Percentiles rank a stretch among this genome's conserved stretches.
These are phyloP conservation scores for Eulemur macaco DNA, from an alignment of 2,113 vertebrate genomes.

Conservation along the genomic window DNA sequence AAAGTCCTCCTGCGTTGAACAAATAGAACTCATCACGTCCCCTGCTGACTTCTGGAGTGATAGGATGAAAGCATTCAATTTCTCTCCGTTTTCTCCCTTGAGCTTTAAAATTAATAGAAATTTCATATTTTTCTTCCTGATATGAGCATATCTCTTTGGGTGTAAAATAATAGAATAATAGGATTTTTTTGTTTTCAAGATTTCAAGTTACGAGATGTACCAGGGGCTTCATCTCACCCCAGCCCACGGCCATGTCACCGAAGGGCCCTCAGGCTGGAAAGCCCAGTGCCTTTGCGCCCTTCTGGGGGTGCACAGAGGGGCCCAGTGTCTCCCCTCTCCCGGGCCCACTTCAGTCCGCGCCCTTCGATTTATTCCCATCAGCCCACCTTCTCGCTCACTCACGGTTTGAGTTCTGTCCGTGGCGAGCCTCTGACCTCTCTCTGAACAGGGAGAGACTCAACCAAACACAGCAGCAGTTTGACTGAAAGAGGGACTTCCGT, in stretches of 20 bases:
- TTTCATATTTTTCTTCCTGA: background rate
- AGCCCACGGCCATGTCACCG: background rate
- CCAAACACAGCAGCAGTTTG: background rate
- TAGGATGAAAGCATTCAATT: background rate
- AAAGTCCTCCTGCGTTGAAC: background rate
- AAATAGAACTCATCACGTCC: background rate
- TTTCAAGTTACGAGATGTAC: background rate
- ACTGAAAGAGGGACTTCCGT: background rate
- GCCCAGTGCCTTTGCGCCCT: no score
- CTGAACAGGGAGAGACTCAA: no score
- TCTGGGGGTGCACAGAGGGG: background rate
- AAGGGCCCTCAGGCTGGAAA: background rate
- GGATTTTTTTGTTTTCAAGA: background rate
- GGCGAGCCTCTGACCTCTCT: background rate
- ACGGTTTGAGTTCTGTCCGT: background rate
- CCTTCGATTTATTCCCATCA: background rate
- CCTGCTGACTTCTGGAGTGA: background rate
- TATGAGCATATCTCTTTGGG: background rate
- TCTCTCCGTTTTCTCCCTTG: background rate
- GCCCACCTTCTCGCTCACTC: background rate
- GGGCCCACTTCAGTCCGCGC: background rate
- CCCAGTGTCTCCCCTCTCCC: background rate
- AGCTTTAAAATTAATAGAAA: slow-evolving; percentile 5
- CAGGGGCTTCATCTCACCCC: background rate
- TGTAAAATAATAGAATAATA: background rate